Percentiles rank a stretch among this genome's conserved stretches.
phyloP scores from a whole-genome alignment of 2,113 vertebrate genomes.

The Bubo bubo region DNA sequence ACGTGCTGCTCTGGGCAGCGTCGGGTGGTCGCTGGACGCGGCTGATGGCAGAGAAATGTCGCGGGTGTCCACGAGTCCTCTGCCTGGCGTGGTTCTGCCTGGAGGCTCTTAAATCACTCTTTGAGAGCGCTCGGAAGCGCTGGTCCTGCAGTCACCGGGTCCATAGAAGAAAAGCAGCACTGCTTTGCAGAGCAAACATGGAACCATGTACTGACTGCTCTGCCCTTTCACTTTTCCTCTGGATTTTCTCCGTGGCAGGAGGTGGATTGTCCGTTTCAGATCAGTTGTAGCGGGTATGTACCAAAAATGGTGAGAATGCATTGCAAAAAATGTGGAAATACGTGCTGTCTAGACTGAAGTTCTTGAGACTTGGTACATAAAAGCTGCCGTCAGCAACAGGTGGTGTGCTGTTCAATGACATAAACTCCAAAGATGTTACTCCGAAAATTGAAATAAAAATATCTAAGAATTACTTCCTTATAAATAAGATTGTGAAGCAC shows the following conservation, averaged over 20 bases:
- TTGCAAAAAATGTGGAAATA: fast-evolving
- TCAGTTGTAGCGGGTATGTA: background rate
- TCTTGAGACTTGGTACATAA: background rate
- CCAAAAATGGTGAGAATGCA: fast-evolving
- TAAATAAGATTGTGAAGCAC: background rate
- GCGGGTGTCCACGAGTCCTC: fast-evolving
- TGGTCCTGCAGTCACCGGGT: fast-evolving
- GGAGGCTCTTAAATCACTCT: fast-evolving
- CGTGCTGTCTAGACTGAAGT: background rate
- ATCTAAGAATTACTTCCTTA: fast-evolving
- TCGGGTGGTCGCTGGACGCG: fast-evolving
- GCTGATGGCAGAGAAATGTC: background rate
- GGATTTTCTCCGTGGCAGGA: background rate
- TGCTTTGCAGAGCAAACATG: fast-evolving
- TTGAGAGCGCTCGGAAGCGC: background rate
- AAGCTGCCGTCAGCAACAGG: slow-evolving; percentile 31
- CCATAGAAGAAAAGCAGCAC: fast-evolving
- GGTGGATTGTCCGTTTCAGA: fast-evolving
- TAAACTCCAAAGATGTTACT: background rate
- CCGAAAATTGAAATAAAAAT: background rate
- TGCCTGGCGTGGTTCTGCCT: fast-evolving
- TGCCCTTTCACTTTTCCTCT: background rate
- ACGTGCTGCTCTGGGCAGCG: background rate
- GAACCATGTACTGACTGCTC: fast-evolving
- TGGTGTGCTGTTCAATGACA: background rate